Evolutionary conservation across 2,113 vertebrate species (phyloP).

Genomic region (Plecturocebus donacophilus): DNA sequence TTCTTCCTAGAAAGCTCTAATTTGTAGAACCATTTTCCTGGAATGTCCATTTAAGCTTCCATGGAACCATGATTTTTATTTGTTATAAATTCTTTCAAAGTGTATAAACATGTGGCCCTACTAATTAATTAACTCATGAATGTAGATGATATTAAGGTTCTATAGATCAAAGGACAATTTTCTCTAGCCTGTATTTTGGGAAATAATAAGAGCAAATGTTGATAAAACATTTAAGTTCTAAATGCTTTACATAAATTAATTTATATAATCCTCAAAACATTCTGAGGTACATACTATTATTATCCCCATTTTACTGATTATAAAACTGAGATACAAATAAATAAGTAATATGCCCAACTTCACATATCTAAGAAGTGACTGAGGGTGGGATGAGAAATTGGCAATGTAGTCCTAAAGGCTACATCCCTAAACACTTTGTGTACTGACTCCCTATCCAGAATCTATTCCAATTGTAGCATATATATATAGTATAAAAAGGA

Average conservation of each 20-base stretch:
- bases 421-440: neutral
- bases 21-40: neutral
- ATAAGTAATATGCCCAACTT: neutral
- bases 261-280: neutral
- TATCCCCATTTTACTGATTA: neutral
- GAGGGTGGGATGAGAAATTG: neutral
- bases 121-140: neutral
- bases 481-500: neutral
- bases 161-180: neutral
- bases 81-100: neutral
- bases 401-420: neutral
- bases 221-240: neutral
- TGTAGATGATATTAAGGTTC: neutral
- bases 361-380: neutral
- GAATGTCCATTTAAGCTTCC: neutral
- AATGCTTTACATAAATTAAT: neutral
- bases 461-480: neutral
- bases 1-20: neutral
- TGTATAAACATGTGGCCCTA: neutral
- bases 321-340: neutral
- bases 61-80: neutral
- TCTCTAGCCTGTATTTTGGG: neutral
- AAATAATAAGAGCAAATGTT: neutral
- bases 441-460: neutral
- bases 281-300: neutral